Conservation (phyloP, 23 tunicate species). For the Trididemnum nubilum region DNA sequence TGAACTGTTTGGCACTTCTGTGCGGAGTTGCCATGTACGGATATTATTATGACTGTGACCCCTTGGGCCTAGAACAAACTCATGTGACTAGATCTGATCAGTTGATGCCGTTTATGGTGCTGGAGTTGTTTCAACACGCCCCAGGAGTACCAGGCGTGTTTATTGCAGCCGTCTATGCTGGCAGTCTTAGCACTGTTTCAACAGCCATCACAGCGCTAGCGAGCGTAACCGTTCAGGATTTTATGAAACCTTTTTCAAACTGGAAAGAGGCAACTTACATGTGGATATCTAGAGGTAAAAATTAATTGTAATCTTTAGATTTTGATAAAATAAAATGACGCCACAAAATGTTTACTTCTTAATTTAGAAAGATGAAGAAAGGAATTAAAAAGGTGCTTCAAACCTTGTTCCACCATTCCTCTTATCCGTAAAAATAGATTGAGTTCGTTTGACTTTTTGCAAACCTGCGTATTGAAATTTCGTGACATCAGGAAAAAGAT, state of each 20-base stretch:
- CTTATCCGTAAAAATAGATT: too few relatives aligned
- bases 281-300: conserved; percentile 78
- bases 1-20: conserved; percentile 47
- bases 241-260: conserved; percentile 47
- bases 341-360: too few relatives aligned
- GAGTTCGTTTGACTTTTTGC: too few relatives aligned
- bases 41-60: conserved; percentile 64
- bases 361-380: too few relatives aligned
- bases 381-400: too few relatives aligned
- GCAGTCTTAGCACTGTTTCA: conserved; percentile 81
- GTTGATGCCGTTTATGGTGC: conserved; percentile 79
- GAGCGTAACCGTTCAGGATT: conserved; percentile 65
- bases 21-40: conserved; percentile 73
- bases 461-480: too few relatives aligned
- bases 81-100: conserved; percentile 23
- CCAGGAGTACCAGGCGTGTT: conserved; percentile 83
- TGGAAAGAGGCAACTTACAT: conserved; percentile 49
- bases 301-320: too few relatives aligned
- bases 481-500: too few relatives aligned
- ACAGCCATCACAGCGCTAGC: conserved; percentile 73
- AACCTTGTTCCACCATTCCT: too few relatives aligned
- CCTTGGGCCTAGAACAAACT: conserved; percentile 14
- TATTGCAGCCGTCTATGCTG: conserved; percentile 77
- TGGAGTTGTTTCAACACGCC: conserved; percentile 55
- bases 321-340: too few relatives aligned